Base-by-base conservation (phyloP, 2,113 vertebrate species). In the Gopherus flavomarginatus region DNA sequence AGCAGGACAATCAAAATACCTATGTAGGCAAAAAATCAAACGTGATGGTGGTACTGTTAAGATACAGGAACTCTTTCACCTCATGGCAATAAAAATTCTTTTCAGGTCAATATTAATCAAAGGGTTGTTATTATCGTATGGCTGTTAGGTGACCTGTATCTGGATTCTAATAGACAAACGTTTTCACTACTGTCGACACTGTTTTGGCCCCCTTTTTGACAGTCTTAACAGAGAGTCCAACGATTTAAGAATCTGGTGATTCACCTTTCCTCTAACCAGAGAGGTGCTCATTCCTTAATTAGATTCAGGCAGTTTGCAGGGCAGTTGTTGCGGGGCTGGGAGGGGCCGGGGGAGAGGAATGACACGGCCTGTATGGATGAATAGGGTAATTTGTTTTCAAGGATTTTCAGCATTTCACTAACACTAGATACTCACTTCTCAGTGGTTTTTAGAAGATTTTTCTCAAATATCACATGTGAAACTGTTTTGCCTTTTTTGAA, bases 401-500 rank as follows among this genome's bases (percentile, higher is more conserved):
- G 14, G n/a, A 17, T 78, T 93, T 42, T 86, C 72, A 52, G 54
- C 24, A 47, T 65, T 13, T 65, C 84, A 65, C 1, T 12, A 79
- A 82, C 42, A 31, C 65, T 53, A 21, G 35, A 35, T 92, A 86
- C 19, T 93, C 85, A 83, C 47, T 22, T 26, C 84, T 92, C 35
- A 11, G 38, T 90, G 57, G 57, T 65, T 65, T 65, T 56, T 56
- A 53, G 83, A 88, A 78, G 1, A 12, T 17, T 79, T 75, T 52
- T 89, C 77, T 77, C 53, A n/a, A 85, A 49, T 72, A 65, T 83
- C 47, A 86, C 83, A 94, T 53, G 50, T 88, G 56, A 94, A 95
- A 80, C 42, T 90, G n/a, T 75, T 95, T 83, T 95, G 38, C 6
- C 29, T 93, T 91, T 96, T 94, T 90, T n/a, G 38, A 88, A 77